Evolutionary conservation across 1,140 invertebrate genomes (phyloP).

Genomic region (Patella vulgata): DNA sequence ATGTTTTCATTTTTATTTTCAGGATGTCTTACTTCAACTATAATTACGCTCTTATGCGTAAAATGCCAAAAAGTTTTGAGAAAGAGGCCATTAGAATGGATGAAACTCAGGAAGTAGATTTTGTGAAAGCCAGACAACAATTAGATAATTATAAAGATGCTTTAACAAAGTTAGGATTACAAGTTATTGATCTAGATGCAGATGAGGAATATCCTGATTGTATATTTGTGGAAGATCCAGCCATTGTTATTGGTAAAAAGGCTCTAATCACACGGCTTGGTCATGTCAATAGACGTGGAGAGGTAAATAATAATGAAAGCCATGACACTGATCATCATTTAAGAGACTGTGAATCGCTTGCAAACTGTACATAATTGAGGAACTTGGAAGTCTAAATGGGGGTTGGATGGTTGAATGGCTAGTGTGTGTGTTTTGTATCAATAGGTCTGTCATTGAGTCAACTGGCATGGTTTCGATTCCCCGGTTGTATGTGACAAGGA

Average conservation of each 20-base stretch:
- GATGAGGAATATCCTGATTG: conserved; percentile 84
- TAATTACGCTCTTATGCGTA: conserved; percentile 21
- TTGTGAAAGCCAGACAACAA: conserved; percentile 15
- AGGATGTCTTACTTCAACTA: conserved; percentile 7
- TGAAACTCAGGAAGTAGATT: conserved; percentile 10
- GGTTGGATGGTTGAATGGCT: not conserved
- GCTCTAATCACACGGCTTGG: conserved; percentile 84
- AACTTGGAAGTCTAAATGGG: not conserved
- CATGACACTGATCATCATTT: no score
- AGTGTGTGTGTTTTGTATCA: no score
- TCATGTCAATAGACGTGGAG: conserved; percentile 74
- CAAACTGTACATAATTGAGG: not conserved
- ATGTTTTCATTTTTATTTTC: no score
- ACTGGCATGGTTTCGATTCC: no score
- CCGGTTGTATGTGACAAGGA: no score
- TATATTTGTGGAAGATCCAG: conserved; percentile 89
- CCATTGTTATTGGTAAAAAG: conserved; percentile 89
- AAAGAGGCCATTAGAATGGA: conserved; percentile 1
- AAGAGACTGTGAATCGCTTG: no score
- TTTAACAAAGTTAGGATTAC: conserved; percentile 17
- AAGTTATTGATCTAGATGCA: conserved; percentile 84
- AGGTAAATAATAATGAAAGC: conserved; percentile 71
- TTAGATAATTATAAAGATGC: conserved; percentile 11
- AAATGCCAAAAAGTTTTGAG: conserved; percentile 24
- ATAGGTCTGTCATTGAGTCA: no score